phyloP scores from a whole-genome alignment of 2,888 invertebrate genomes.

The Exocentrus adspersus region DNA sequence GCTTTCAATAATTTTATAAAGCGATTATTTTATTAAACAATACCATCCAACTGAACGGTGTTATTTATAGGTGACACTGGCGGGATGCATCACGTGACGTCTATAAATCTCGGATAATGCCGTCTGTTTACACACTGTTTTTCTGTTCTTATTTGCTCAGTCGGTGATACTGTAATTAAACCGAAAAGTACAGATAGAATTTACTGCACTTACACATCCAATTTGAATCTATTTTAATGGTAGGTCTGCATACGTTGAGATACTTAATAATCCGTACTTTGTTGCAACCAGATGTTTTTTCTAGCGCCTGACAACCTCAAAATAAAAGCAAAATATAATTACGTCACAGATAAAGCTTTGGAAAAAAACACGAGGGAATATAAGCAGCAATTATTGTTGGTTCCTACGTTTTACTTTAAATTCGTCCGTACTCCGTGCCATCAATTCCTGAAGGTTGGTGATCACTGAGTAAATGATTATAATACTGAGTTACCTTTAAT shows the following conservation, averaged over 20 bases:
- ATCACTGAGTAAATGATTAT: too few species aligned
- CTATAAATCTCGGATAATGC: slow-evolving; percentile 35
- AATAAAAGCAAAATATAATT: too few species aligned
- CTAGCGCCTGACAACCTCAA: too few species aligned
- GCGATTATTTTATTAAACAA: slow-evolving; percentile 61
- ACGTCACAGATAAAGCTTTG: too few species aligned
- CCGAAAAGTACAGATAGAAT: background rate
- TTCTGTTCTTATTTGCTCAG: slow-evolving; percentile 26
- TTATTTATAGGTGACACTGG: slow-evolving; percentile 50
- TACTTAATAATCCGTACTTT: background rate
- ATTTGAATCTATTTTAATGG: background rate
- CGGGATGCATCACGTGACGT: slow-evolving; percentile 39
- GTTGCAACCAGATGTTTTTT: too few species aligned
- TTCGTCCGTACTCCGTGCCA: too few species aligned
- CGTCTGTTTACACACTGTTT: slow-evolving; percentile 26
- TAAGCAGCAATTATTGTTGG: too few species aligned
- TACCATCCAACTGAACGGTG: slow-evolving; percentile 48
- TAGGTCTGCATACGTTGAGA: background rate
- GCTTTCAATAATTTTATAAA: slow-evolving; percentile 59
- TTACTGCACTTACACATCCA: background rate
- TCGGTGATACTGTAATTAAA: background rate
- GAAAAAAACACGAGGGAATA: too few species aligned
- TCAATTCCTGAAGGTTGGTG: too few species aligned
- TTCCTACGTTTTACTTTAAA: too few species aligned
- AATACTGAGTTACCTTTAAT: too few species aligned